These are phyloP conservation scores for Oreohelix idahoensis DNA, from an alignment of 1,140 invertebrate species.

Conservation along the genomic window DNA sequence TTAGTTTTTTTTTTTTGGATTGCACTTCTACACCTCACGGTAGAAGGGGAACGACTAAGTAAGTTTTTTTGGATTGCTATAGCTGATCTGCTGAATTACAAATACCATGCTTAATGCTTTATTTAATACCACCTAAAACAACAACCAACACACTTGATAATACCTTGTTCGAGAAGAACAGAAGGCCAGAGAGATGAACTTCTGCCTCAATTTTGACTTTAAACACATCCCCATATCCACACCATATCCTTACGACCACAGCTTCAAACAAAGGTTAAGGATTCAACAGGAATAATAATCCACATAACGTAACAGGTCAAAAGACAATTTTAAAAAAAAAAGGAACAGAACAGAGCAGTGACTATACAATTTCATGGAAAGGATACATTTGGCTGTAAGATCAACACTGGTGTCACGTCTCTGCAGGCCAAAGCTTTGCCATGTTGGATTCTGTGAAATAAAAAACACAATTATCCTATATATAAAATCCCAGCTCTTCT, in stretches of 20 bases:
- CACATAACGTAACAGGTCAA: background rate
- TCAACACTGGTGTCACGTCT: slow-evolving; percentile 58
- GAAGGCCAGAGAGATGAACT: slow-evolving; percentile 86
- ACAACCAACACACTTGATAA: no score
- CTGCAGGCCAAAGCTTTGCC: slow-evolving; percentile 68
- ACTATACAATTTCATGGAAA: slow-evolving; percentile 29
- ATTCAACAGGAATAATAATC: background rate
- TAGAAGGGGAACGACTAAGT: no score
- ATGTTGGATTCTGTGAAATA: slow-evolving; percentile 66
- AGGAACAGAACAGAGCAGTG: background rate
- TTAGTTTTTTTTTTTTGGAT: no score
- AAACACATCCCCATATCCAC: slow-evolving; percentile 57
- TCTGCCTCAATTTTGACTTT: slow-evolving; percentile 83
- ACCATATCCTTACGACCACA: slow-evolving; percentile 73
- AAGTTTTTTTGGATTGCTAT: no score
- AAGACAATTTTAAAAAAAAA: background rate
- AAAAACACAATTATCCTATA: background rate
- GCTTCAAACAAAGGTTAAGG: slow-evolving; percentile 58
- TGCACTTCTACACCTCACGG: no score
- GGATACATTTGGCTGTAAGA: slow-evolving; percentile 61
- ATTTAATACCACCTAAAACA: no score
- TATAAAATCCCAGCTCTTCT: no score
- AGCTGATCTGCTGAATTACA: no score
- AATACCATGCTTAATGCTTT: no score
- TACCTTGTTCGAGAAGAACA: slow-evolving; percentile 83